Evolutionary conservation across 2,113 vertebrate species (phyloP), one percentile per base, ranked within the genome.

Genomic region (Steatornis caripensis): DNA sequence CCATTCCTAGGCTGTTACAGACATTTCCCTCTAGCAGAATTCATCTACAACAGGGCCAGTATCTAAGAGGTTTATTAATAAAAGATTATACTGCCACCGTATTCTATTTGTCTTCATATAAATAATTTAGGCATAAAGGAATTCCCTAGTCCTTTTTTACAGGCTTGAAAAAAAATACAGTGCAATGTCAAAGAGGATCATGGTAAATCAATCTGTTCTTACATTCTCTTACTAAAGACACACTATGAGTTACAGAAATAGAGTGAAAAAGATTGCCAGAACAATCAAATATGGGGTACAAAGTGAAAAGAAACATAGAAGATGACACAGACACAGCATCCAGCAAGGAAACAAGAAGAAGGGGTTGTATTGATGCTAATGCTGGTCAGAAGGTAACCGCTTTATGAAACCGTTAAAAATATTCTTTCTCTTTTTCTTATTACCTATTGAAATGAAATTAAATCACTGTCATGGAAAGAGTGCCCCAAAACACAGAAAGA

Each of bases 71-170:
- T 26, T 79, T 92, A 91, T 93, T 96, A 95, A 95, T 95, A 91
- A 95, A 97, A 97, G 49, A 83, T 89, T 89, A 84, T 58, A 64
- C 36, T 46, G 60, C 12, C 41, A 84, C n/a, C 5, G 2, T 79
- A 76, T 79, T 87, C 51, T 92, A 32, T 58, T 83, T 74, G n/a
- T 81, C n/a, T 94, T 91, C 21, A 43, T 43, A 77, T 82, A 91
- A 94, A 93, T 92, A 92, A 95, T 94, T 77, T 55, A 95, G 69
- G 16, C n/a, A 81, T 77, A 89, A 92, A 88, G 39, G n/a, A 84
- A 91, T 90, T 83, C 70, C 53, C 48, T n/a, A 11, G 82, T 71
- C n/a, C 5, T 91, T 87, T 87, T 81, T 58, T 60, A 94, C 13
- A 65, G 48, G 49, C 24, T 51, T 54, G 49, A 12, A 66, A 92